phyloP scores from a whole-genome alignment of 1,140 invertebrate species.

The Apis laboriosa region DNA sequence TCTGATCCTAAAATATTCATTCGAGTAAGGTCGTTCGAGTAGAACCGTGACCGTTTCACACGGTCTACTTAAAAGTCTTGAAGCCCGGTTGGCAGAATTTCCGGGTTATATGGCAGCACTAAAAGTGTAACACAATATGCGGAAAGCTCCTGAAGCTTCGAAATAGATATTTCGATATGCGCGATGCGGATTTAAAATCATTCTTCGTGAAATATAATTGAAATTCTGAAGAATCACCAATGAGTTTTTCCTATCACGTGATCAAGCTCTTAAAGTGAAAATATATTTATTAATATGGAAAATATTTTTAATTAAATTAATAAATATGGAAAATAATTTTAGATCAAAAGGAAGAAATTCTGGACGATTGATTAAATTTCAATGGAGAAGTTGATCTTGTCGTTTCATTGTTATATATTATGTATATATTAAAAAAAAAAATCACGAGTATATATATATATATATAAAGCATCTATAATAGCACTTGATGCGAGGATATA shows the following conservation, averaged over 20 bases:
- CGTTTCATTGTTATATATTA: too few species aligned
- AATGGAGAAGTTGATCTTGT: too few species aligned
- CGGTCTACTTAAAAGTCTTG: slow-evolving; percentile 8
- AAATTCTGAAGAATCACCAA: too few species aligned
- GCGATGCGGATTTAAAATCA: background rate
- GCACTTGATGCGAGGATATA: background rate
- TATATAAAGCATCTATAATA: background rate
- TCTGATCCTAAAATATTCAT: slow-evolving; percentile 12
- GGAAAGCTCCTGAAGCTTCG: background rate
- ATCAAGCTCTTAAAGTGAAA: too few species aligned
- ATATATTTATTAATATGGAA: too few species aligned
- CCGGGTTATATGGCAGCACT: background rate
- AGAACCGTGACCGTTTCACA: slow-evolving; percentile 4
- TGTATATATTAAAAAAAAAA: too few species aligned
- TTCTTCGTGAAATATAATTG: background rate
- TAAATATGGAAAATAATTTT: too few species aligned
- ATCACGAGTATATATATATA: too few species aligned
- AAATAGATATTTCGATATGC: background rate
- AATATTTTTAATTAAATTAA: too few species aligned
- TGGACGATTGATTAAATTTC: too few species aligned
- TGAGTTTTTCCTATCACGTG: too few species aligned
- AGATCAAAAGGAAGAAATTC: too few species aligned
- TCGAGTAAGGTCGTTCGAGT: background rate
- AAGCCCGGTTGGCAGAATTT: slow-evolving; percentile 21
- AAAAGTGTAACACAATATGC: background rate